Base-by-base conservation (phyloP, 2,797 vertebrate genomes). In the Acipenser oxyrinchus region DNA sequence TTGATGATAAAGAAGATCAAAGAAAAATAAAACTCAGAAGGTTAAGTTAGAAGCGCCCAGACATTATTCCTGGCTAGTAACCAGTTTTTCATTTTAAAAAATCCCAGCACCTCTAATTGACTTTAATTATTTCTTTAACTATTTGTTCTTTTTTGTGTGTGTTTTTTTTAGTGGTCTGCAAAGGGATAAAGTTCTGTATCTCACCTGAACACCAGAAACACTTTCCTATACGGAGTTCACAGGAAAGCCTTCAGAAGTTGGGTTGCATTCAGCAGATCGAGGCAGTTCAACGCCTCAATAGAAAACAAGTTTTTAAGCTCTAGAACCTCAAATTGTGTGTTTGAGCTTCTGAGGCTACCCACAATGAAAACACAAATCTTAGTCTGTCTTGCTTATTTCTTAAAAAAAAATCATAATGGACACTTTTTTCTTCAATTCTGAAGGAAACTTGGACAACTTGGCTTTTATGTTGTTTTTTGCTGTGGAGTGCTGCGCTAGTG, bases 101-200 rank as follows among this genome's bases (percentile, higher is more conserved):
- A 37, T 37, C 37, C 37, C 37, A 37, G 37, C 37, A 37, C 37
- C 37, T 37, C 37, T 37, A 5, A 37, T 4, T 37, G 37, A 37
- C 37, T 37, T 37, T 37, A 37, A 37, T 37, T 37, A 37, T 37
- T 37, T 37, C 5, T 37, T 37, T 37, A 23, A 57, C 13, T 7
- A 23, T 8, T 49, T 48, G 6, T 10, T 73, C 12, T 49, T 60
- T 63, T 68, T 6, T 52, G 37, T 37, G 37, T 64, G 23, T 77
- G n/a, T 60, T 60, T 51, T 53, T 57, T 76, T 7, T 87, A 96
- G 94, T 72, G 83, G 83, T 78, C 90, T 93, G 84, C 94, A 94
- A 88, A 92, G 95, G 83, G 95, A 98, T 85, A 98, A 97, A 89
- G 89, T 93, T 72, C 86, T 97, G 86, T 98, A 96, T 84, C 93